These are phyloP conservation scores for Phainopepla nitens DNA, from an alignment of 2,113 vertebrate genomes.

Conservation along the genomic window DNA sequence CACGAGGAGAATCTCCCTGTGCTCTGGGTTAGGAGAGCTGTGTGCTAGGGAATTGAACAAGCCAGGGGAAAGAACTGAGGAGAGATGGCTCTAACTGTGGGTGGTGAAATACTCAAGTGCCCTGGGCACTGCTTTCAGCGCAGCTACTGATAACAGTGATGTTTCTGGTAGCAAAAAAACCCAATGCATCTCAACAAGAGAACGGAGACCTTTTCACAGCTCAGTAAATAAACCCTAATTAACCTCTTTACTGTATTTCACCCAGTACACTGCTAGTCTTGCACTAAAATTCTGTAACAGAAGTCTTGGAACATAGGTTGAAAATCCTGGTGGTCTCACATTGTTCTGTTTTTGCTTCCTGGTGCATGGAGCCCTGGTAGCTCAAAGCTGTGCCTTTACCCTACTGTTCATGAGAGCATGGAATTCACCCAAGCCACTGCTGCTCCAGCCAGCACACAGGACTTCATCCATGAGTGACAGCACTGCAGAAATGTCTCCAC, in stretches of 20 bases:
- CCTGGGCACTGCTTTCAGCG: background rate
- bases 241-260: background rate
- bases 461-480: background rate
- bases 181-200: background rate
- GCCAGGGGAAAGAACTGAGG: background rate
- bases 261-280: background rate
- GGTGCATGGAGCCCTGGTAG: no score
- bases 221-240: background rate
- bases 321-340: background rate
- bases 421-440: background rate
- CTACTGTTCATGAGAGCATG: fast-evolving
- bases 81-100: background rate
- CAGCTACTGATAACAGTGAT: background rate
- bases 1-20: background rate
- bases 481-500: background rate
- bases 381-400: background rate
- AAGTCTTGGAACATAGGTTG: background rate
- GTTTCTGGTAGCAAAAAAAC: background rate
- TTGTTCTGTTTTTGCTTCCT: background rate
- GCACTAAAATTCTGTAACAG: background rate
- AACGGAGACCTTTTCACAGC: background rate
- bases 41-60: background rate
- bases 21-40: background rate
- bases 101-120: background rate
- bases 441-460: background rate